Percentiles rank a stretch among this genome's conserved stretches.
These are phyloP conservation scores for Pocillopora grandis DNA, from an alignment of 92 coral and sea anemone species.

Conservation along the genomic window DNA sequence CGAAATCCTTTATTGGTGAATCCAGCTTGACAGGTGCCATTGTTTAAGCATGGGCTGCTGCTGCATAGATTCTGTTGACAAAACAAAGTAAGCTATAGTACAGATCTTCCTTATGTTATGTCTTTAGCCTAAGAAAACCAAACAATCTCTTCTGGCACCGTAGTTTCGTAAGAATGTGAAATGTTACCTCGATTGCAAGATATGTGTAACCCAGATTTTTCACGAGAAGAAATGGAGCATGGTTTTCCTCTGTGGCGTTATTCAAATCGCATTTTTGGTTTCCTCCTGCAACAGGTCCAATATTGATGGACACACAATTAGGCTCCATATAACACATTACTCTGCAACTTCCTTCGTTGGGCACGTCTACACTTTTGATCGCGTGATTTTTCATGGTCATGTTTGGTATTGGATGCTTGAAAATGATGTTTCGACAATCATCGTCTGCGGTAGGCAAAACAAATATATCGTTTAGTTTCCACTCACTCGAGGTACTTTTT, in stretches of 20 bases:
- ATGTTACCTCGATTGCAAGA: neutral
- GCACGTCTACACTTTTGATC: constrained; percentile 6
- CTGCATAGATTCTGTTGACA: neutral
- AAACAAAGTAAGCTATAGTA: neutral
- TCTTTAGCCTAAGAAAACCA: neutral
- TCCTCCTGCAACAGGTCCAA: neutral
- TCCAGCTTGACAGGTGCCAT: constrained; percentile 1
- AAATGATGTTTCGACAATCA: neutral
- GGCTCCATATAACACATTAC: constrained; percentile 7
- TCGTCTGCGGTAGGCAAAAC: neutral
- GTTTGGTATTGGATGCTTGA: constrained; percentile 6
- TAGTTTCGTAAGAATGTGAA: too few species aligned
- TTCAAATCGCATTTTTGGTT: neutral
- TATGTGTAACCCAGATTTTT: neutral
- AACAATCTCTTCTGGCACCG: too few species aligned
- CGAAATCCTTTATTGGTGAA: neutral
- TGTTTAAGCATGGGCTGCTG: neutral
- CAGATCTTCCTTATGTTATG: neutral
- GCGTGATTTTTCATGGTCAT: neutral
- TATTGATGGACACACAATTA: neutral
- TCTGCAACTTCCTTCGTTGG: neutral
- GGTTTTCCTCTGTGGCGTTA: neutral
- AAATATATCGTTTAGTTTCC: too few species aligned
- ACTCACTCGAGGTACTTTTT: too few species aligned
- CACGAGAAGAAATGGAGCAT: neutral